Evolutionary conservation across 2,888 invertebrate species (phyloP), one percentile per base, ranked within the genome.

Genomic region (Sclerodermus sp.): DNA sequence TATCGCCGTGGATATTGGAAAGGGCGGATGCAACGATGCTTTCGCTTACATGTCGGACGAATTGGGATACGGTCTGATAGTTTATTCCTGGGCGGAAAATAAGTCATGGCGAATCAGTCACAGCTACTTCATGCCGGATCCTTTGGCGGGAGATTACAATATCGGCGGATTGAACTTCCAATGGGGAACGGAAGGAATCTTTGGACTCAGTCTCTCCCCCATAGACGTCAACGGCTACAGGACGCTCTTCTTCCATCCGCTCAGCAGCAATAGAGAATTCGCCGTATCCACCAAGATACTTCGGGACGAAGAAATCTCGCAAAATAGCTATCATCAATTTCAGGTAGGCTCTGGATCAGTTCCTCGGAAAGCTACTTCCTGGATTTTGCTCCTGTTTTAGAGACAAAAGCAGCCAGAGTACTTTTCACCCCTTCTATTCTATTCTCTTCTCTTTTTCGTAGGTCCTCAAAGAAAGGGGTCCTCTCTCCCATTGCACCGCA

Each of bases 31-130:
- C 68, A 87, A 90, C 2, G 90, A 91, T 68, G 85, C 88, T 0
- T 89, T 82, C 69, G 90, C 90, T 0, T 91, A 91, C 74, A 85
- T 90, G 78, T 87, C 90, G 0, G 91, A 92, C 71, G 91, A 91
- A 71, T 80, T 91, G 16, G 91, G 91, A 44, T 91, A 91, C 65
- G 91, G 91, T 1, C 79, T 92, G 16, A 86, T 92, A 47, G 85
- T 86, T 1, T 92, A 92, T 73, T 90, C 90, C 0, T 89, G 87
- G 85, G 82, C 85, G 68, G 81, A 84, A 57, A 87, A 92, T 70
- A 86, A 81, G 58, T 91, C 91, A 0, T 92, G 91, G 91, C 83
- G 91, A 58, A 85, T 91, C 68, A 82, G 81, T 10, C 91, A 92
- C 70, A 86, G 88, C 58, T 92, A 82, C 74, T 91, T 92, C 79